Base-by-base conservation (phyloP, 2,888 invertebrate genomes). In the Caenorhabditis sulstoni region DNA sequence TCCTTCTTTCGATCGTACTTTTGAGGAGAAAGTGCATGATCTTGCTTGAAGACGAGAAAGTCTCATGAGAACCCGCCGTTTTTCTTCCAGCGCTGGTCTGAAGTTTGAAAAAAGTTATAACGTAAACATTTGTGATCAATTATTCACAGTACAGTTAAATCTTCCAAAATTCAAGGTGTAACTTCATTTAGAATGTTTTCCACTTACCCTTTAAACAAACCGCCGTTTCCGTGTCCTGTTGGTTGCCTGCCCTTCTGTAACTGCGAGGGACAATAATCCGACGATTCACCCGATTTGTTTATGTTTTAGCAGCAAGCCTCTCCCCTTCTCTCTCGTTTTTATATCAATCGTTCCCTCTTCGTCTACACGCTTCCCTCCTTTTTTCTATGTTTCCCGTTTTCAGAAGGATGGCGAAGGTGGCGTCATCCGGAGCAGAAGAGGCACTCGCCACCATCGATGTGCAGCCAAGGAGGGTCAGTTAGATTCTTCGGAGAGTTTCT, bases 371-470 rank as follows among this genome's bases (percentile, higher is more conserved):
- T 57, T 57, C 57, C 22, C 11, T 22, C 3, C 22, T 4, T 39
- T 35, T 2, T 44, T 23, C 20, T 41, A 4, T 20, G n/a, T n/a
- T n/a, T n/a, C n/a, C n/a, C n/a, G n/a, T 11, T 55, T 64, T 7
- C 62, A 55, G 62, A 49, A 45, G 18, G 39, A 78, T 78, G 78
- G 78, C 78, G 22, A 78, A 78, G 41, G 78, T 78, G 22, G 78
- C 71, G 41, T 73, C 78, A 12, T 78, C 78, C 12, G 78, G 78
- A 29, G 78, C 78, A 18, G 78, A 78, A 62, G 78, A 78, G 44
- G 78, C 78, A 22, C 50, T 78, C 1, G 78, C 66, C 37, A 52
- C 61, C 18, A 55, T 78, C 18, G 78, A 78, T 49, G 41, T 29
- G 12, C 50, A 53, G 9, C 71, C 78, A 0, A 37, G 47, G 14